These are phyloP conservation scores for Epiblema foenella DNA, from an alignment of 2,888 invertebrate genomes.

Conservation along the genomic window DNA sequence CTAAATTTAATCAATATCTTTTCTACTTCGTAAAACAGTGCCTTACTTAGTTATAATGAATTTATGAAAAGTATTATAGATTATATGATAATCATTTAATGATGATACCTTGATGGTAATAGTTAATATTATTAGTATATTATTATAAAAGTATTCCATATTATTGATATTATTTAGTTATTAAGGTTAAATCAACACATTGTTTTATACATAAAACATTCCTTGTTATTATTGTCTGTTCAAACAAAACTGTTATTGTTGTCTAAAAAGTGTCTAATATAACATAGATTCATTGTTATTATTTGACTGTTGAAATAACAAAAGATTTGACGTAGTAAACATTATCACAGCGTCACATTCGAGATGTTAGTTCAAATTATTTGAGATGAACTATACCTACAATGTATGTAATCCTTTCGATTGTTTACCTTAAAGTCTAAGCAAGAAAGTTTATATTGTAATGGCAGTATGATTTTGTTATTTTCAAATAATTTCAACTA, in stretches of 20 bases:
- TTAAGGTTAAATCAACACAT: conserved; percentile 6
- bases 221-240: conserved; percentile 10
- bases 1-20: background rate
- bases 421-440: background rate
- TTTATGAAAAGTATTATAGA: conserved; percentile 40
- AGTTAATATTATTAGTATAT: too few relatives aligned
- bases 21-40: conserved; percentile 25
- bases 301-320: background rate
- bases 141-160: background rate
- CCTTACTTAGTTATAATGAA: conserved; percentile 35
- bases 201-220: conserved; percentile 4
- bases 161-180: conserved; percentile 12
- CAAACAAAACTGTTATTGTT: background rate
- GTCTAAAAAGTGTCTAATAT: background rate
- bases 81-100: conserved; percentile 14
- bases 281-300: background rate
- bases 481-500: background rate
- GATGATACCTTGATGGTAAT: conserved; percentile 22
- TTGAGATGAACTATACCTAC: background rate
- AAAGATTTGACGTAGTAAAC: background rate
- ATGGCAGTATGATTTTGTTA: background rate
- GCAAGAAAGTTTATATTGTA: background rate
- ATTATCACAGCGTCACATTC: background rate
- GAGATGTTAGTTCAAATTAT: background rate
- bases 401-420: background rate